Conservation (phyloP, 2,888 invertebrate species). For the Leptopilina myrica region DNA sequence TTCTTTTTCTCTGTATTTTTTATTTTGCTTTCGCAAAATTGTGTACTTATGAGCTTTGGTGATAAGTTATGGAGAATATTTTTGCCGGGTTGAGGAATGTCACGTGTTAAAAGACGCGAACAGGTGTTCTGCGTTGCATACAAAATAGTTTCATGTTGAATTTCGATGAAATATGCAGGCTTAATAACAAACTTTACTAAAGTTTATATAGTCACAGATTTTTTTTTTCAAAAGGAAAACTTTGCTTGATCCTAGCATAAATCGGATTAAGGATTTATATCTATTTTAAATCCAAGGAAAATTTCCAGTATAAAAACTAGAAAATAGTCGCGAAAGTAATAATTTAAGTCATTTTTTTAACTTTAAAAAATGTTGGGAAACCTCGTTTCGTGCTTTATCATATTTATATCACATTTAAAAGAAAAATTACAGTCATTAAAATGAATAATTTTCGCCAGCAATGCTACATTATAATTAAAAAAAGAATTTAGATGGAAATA, state of each 20-base stretch:
- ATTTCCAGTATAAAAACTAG: no score
- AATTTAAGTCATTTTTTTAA: no score
- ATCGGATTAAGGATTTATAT: background rate
- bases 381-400: no score
- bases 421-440: no score
- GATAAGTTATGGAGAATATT: slow-evolving; percentile 36
- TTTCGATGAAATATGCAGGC: slow-evolving; percentile 9
- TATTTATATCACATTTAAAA: no score
- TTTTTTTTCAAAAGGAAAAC: background rate
- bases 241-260: background rate
- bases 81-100: slow-evolving; percentile 36
- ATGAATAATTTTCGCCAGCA: no score
- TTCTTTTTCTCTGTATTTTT: background rate
- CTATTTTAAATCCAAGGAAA: no score
- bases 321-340: no score
- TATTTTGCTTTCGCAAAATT: no score
- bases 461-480: no score
- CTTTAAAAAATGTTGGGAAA: no score
- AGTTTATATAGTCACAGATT: background rate
- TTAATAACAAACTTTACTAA: background rate
- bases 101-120: slow-evolving; percentile 40
- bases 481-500: no score
- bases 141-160: slow-evolving; percentile 10
- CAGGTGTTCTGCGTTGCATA: slow-evolving; percentile 32
- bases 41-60: background rate